Evolutionary conservation across 2,888 invertebrate genomes (phyloP), one percentile per base, ranked within the genome.

Genomic region (Drosophila prolongata): DNA sequence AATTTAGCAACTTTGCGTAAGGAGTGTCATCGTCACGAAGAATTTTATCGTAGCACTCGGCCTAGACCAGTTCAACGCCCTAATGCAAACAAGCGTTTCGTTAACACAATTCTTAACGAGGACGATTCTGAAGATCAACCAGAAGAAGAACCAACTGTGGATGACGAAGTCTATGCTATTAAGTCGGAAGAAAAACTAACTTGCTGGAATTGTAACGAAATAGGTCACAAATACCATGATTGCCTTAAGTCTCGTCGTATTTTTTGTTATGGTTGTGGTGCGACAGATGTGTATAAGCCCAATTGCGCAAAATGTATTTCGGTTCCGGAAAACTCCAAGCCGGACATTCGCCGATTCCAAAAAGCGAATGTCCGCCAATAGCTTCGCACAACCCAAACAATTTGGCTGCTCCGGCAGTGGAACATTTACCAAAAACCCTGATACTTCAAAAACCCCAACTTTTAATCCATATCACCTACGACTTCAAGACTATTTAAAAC

Each of bases 291-390:
- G n/a, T 40, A 40, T 14, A 40, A 40, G n/a, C 40, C 30, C 5
- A 55, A n/a, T 10, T 60, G 49, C n/a, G 19, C 6, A 10, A 55
- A 55, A 34, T 67, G 42, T 35, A 14, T 27, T 3, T 5, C 40
- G 13, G 11, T n/a, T 4, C 10, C 40, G 44, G 44, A 56, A 56
- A 56, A 46, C 55, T 24, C 16, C 1, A n/a, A n/a, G n/a, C n/a
- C n/a, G n/a, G n/a, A n/a, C n/a, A 27, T 67, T 34, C 52, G 19
- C 19, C 40, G 24, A 9, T 9, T 38, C 1, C n/a, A 52, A n/a
- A 24, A 49, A 49, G 14, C 6, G 47, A 11, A 14, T 49, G 47
- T 49, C 30, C 30, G 49, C 49, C 19, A 9, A 19, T 50, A 50
- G 37, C 24, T 10, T 52, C n/a, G 19, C 9, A 6, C 13, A 37